Conservation (phyloP, 2,797 vertebrate species). For the Coendou prehensilis region DNA sequence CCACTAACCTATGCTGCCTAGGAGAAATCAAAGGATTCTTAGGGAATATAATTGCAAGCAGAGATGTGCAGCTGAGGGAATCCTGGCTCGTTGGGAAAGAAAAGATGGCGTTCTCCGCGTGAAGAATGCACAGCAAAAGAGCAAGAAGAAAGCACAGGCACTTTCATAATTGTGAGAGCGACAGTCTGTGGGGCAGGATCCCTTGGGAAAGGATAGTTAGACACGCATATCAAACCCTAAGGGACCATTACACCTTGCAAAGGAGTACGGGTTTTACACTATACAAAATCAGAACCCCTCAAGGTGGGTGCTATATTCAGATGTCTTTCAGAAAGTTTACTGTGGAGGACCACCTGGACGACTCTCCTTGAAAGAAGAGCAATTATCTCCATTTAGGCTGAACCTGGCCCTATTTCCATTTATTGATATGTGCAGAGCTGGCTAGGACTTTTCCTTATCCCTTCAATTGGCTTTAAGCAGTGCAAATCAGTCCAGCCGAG, state of each 20-base stretch:
- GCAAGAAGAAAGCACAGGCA: neutral
- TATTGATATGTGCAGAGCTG: too few species aligned
- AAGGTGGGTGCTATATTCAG: neutral
- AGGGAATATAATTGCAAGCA: neutral
- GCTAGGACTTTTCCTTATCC: too few species aligned
- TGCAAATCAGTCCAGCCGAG: too few species aligned
- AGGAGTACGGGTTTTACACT: slow-evolving; percentile 3
- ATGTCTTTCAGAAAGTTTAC: neutral
- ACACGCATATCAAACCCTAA: neutral
- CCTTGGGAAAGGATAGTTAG: neutral
- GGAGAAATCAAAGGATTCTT: neutral
- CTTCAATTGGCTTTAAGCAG: too few species aligned
- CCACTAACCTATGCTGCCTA: neutral
- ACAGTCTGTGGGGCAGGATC: neutral
- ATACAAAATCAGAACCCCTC: neutral
- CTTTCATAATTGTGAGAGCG: neutral
- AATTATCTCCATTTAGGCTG: too few species aligned
- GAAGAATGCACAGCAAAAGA: neutral
- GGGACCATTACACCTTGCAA: neutral
- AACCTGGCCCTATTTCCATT: too few species aligned
- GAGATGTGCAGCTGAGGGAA: neutral
- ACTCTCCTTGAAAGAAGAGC: too few species aligned
- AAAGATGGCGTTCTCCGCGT: neutral
- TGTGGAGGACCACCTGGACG: too few species aligned
- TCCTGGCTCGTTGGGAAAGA: neutral